Percentiles rank a stretch among this genome's conserved stretches.
Evolutionary conservation across 2,113 vertebrate species (phyloP).

Genomic region (Laticauda laticaudata): DNA sequence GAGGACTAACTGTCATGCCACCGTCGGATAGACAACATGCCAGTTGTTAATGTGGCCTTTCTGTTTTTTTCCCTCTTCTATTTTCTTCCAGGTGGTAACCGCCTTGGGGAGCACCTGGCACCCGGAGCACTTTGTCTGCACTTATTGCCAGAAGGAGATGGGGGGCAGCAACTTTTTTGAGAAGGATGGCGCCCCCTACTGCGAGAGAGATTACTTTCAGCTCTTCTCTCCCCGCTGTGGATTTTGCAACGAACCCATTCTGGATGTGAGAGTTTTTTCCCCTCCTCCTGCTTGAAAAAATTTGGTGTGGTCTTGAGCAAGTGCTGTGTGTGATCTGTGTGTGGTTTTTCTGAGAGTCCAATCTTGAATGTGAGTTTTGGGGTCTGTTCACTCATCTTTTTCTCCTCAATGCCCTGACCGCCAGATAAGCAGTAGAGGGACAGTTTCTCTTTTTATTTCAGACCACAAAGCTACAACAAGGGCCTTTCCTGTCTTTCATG

Average conservation of each 20-base stretch:
- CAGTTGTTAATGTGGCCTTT: no score
- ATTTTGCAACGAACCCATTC: constrained; percentile 86
- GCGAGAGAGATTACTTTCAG: constrained; percentile 87
- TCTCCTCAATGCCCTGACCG: not conserved
- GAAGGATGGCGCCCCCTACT: constrained; percentile 88
- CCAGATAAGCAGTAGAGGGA: no score
- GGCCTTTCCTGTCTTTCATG: not conserved
- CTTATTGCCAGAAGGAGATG: constrained; percentile 81
- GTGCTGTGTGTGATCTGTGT: not conserved
- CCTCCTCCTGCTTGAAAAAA: not conserved
- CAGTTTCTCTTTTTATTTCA: not conserved
- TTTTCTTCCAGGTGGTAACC: constrained; percentile 78
- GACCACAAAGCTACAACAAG: not conserved
- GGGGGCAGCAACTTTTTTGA: constrained; percentile 91
- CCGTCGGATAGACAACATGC: not conserved
- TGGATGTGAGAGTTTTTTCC: constrained; percentile 75
- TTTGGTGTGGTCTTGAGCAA: not conserved
- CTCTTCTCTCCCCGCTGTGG: constrained; percentile 89
- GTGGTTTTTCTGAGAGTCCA: not conserved
- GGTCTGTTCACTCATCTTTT: not conserved
- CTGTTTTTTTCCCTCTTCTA: no score
- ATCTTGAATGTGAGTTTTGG: not conserved
- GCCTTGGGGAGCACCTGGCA: constrained; percentile 89
- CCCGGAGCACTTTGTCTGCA: constrained; percentile 88
- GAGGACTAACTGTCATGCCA: not conserved